phyloP scores from a whole-genome alignment of 2,113 vertebrate species.

The Rhabdomys dilectus region DNA sequence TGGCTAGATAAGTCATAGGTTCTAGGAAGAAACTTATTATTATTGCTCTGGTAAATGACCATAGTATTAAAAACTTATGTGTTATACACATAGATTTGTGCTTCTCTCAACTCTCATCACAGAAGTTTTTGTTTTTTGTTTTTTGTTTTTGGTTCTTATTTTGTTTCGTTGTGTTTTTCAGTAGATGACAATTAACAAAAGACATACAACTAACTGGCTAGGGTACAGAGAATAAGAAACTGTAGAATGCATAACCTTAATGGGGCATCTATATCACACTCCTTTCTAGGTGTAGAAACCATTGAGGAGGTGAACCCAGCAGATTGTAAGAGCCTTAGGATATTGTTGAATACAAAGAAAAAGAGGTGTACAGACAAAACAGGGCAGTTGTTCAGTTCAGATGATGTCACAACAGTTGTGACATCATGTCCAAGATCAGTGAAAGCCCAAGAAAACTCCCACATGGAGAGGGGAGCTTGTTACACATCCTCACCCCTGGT shows the following conservation, averaged over 20 bases:
- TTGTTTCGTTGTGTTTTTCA: background rate
- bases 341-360: background rate
- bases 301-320: background rate
- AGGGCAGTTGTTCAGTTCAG: background rate
- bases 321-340: background rate
- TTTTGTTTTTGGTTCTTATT: too few species aligned
- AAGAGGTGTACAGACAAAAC: background rate
- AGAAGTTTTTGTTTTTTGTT: background rate
- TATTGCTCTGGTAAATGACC: background rate
- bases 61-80: background rate
- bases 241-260: background rate
- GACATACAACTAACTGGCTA: background rate
- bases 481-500: background rate
- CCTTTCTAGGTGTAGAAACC: background rate
- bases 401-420: background rate
- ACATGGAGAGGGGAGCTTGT: background rate
- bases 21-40: background rate
- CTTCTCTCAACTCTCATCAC: background rate
- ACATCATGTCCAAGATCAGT: background rate
- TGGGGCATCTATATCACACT: background rate
- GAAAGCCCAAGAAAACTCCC: background rate
- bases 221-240: too few species aligned
- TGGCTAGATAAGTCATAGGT: background rate
- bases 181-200: background rate
- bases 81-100: background rate